Evolutionary conservation across 2,113 vertebrate species (phyloP).

Genomic region (Rafetus swinhoei): DNA sequence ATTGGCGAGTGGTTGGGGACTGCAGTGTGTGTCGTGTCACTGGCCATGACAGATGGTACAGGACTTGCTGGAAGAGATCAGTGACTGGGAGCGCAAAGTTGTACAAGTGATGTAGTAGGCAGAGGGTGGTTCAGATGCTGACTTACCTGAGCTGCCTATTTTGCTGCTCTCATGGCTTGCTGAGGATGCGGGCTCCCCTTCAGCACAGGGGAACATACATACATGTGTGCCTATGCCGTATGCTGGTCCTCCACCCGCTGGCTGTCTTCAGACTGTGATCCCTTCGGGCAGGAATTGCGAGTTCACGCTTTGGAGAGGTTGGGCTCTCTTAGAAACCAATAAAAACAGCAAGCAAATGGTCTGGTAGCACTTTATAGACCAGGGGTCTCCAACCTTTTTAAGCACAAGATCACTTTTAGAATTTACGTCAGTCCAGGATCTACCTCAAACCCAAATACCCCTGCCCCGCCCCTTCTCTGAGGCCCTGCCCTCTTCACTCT

Average conservation of each 20-base stretch:
- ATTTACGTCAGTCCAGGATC: no score
- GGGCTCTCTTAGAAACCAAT: no score
- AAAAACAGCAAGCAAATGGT: no score
- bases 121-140: background rate
- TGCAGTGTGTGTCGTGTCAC: background rate
- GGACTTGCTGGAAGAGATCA: background rate
- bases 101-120: background rate
- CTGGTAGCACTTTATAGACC: no score
- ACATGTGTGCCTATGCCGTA: background rate
- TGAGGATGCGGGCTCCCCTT: background rate
- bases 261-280: background rate
- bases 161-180: background rate
- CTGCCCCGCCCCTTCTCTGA: no score
- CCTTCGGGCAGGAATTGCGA: background rate
- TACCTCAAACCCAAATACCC: no score
- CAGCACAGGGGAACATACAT: background rate
- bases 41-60: background rate
- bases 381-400: no score
- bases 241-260: background rate
- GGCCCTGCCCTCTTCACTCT: no score
- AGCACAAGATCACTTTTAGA: no score
- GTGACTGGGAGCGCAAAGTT: background rate
- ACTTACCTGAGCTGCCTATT: background rate
- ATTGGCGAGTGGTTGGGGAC: background rate
- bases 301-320: background rate